Evolutionary conservation across 2,113 vertebrate genomes (phyloP).

Genomic region (Solenodon paradoxus): DNA sequence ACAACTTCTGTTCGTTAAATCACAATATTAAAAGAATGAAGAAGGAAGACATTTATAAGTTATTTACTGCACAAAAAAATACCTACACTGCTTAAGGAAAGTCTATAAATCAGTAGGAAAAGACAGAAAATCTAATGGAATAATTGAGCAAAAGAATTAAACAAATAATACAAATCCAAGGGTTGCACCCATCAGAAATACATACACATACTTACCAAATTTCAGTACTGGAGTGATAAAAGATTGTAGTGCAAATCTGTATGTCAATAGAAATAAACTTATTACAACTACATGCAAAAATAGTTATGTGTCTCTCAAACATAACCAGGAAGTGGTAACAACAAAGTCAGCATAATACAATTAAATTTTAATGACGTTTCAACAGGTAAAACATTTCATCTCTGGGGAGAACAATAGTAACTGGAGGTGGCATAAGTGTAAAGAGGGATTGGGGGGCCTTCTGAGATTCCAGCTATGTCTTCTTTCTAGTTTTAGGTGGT

Average conservation of each 20-base stretch:
- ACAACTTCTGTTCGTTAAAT: not conserved
- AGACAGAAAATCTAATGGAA: not conserved
- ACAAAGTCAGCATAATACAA: not conserved
- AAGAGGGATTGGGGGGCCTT: no score
- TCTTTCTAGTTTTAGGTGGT: not conserved
- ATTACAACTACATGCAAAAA: not conserved
- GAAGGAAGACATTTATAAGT: not conserved
- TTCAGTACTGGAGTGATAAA: not conserved
- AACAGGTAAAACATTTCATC: not conserved
- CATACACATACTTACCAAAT: not conserved
- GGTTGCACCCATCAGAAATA: not conserved
- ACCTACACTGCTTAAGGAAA: not conserved
- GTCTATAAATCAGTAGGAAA: not conserved
- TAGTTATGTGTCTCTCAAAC: not conserved
- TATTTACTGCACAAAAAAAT: not conserved
- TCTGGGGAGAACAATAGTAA: not conserved
- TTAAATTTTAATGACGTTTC: not conserved
- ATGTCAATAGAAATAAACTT: not conserved
- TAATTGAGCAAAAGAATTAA: not conserved
- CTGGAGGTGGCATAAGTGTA: no score
- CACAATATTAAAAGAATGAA: not conserved
- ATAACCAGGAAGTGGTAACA: not conserved
- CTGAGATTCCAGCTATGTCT: not conserved
- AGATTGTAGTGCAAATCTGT: not conserved
- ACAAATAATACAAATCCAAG: not conserved